Conservation (phyloP, 2,888 invertebrate genomes). For the Plagodis pulveraria region DNA sequence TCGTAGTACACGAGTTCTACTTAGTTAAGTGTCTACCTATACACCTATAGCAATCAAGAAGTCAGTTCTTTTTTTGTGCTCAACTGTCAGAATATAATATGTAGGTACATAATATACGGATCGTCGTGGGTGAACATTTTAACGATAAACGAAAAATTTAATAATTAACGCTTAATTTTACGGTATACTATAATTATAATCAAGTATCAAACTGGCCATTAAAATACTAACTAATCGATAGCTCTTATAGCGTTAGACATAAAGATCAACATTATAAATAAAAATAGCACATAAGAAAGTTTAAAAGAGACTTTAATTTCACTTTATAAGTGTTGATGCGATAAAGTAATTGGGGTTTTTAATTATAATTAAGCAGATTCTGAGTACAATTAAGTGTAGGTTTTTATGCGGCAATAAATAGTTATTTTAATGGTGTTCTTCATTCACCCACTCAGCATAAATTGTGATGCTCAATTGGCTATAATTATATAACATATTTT, state of each 20-base stretch:
- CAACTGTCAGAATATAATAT: constrained; percentile 8
- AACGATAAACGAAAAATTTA: constrained; percentile 21
- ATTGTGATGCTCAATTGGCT: no score
- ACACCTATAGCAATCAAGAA: no score
- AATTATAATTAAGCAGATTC: constrained; percentile 18
- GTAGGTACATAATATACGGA: neutral
- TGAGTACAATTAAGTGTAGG: constrained; percentile 14
- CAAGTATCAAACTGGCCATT: no score
- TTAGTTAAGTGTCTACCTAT: no score
- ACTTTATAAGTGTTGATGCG: constrained; percentile 19
- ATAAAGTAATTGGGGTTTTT: constrained; percentile 26
- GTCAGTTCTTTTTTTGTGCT: constrained; percentile 2
- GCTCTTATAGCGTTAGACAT: neutral
- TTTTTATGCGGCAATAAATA: constrained; percentile 22
- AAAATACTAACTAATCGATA: constrained; percentile 11
- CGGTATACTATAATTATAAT: constrained; percentile 22
- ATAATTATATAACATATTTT: neutral
- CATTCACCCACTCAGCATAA: no score
- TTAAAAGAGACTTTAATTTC: constrained; percentile 13
- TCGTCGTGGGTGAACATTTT: constrained; percentile 12
- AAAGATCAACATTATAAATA: constrained; percentile 7
- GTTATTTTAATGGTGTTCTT: neutral
- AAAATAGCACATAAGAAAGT: neutral
- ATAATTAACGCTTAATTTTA: constrained; percentile 11
- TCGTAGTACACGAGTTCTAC: no score